Evolutionary conservation across 2,797 vertebrate genomes (phyloP).

Genomic region (Acomys russatus): DNA sequence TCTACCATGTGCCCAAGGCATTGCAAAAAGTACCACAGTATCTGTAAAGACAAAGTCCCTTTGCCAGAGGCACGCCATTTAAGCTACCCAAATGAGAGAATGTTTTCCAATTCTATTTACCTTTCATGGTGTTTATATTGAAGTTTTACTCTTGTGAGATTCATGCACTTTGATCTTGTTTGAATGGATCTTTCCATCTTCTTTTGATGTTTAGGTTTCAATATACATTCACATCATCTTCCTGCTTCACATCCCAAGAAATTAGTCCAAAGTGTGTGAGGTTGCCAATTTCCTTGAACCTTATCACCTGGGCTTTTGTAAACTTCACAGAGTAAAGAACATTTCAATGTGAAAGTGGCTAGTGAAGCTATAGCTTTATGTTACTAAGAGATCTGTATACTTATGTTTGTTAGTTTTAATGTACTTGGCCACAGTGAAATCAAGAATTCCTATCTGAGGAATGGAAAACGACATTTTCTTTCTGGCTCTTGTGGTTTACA

Average conservation of each 20-base stretch:
- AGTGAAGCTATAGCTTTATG: not conserved
- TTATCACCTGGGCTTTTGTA: slow-evolving; percentile 72
- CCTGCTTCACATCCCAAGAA: slow-evolving; percentile 67
- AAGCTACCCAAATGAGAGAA: slow-evolving; percentile 82
- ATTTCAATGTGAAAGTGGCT: slow-evolving; percentile 47
- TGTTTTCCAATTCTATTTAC: slow-evolving; percentile 83
- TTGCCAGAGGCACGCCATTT: slow-evolving; percentile 59
- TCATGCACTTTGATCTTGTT: slow-evolving; percentile 87
- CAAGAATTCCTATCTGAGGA: not conserved
- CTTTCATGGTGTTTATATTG: slow-evolving; percentile 85
- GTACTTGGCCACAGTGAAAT: not conserved
- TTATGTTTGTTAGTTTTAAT: not conserved
- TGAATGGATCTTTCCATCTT: slow-evolving; percentile 84
- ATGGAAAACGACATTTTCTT: slow-evolving; percentile 41
- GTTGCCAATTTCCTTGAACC: slow-evolving; percentile 76
- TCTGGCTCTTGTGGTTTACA: not conserved
- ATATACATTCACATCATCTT: slow-evolving; percentile 71
- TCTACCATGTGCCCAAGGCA: slow-evolving; percentile 30
- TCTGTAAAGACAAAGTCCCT: slow-evolving; percentile 73
- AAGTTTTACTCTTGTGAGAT: slow-evolving; percentile 76
- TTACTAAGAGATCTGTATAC: slow-evolving; percentile 39
- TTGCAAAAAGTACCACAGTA: slow-evolving; percentile 29
- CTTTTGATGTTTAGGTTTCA: slow-evolving; percentile 87
- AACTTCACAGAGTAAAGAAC: slow-evolving; percentile 5
- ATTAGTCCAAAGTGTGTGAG: slow-evolving; percentile 74